Evolutionary conservation across 2,797 vertebrate species (phyloP), one percentile per base, ranked within the genome.

Genomic region (Chelonia mydas): DNA sequence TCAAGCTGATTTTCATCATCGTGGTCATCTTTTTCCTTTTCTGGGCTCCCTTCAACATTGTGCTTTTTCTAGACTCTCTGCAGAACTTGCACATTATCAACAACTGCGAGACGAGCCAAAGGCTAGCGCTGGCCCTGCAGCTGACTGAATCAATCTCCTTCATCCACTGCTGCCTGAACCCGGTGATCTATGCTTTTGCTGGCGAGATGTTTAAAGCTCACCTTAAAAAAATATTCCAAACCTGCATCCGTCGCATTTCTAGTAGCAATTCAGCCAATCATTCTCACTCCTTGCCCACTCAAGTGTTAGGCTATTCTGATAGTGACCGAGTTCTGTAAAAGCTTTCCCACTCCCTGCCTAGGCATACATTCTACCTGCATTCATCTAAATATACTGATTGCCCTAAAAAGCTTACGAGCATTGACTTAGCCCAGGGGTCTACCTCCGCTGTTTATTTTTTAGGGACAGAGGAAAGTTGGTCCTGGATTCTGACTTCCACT

Each of bases 91-190:
- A 95, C 13, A 0, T 98, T 93, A 90, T 98, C 87, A 96, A 97
- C 0, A 95, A 98, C 3, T 98, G 98, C 25, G 3, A 31, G 50
- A 15, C 28, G 0, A 98, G 83, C 92, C 96, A 97, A 87, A 88
- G n/a, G 83, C 97, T 98, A 57, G 87, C 89, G 0, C 93, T 96
- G 13, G 98, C 98, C 85, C 96, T 97, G 78, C 97, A 98, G 3
- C 53, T 98, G 93, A 98, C 98, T 0, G 98, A 98, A 81, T 94
- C 95, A 78, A 96, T 98, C 76, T 98, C 98, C 88, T 98, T 98
- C 87, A 84, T 94, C 15, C 98, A 98, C 94, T 98, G 98, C 96
- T 98, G 98, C 41, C 93, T 98, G 57, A 98, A 98, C 93, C 98
- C 98, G 0, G 1, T 98, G 6, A 98, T 98, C 94, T 98, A 98